phyloP scores from a whole-genome alignment of 2,797 vertebrate species.

The Rhinogobio ventralis region DNA sequence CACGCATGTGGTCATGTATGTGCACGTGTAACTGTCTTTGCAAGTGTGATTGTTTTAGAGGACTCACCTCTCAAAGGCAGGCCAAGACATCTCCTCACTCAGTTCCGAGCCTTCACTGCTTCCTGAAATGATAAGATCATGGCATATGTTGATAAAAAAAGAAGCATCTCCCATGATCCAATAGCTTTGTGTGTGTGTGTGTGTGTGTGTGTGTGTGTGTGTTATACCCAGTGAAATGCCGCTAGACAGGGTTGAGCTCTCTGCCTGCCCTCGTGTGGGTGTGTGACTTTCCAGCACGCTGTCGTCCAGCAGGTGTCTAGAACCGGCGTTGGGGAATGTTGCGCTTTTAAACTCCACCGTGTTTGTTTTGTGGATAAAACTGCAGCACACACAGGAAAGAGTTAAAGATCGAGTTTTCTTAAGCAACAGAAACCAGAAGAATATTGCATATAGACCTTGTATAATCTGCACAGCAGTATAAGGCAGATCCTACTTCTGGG shows the following conservation, averaged over 20 bases:
- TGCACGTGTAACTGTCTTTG: not conserved
- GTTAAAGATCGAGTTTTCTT: not conserved
- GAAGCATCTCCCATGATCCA: not conserved
- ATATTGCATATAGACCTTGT: not conserved
- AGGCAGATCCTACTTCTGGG: not conserved
- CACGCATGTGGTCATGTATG: constrained; percentile 23
- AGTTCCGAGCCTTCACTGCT: constrained; percentile 98
- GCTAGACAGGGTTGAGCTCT: constrained; percentile 96
- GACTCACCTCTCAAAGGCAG: constrained; percentile 96
- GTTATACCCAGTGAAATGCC: constrained; percentile 93
- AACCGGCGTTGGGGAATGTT: constrained; percentile 95
- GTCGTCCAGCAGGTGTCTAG: constrained; percentile 94
- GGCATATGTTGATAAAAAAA: not conserved
- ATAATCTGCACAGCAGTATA: not conserved
- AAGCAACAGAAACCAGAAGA: not conserved
- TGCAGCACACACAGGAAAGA: constrained; percentile 60
- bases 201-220: not conserved
- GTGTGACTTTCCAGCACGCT: constrained; percentile 97
- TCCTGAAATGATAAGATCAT: constrained; percentile 74
- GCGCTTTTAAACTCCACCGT: constrained; percentile 96
- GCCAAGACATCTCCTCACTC: constrained; percentile 98
- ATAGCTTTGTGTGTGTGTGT: not conserved
- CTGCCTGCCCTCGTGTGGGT: constrained; percentile 89
- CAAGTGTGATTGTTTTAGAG: constrained; percentile 2
- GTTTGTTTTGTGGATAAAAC: constrained; percentile 98